Base-by-base conservation (phyloP, 2,113 vertebrate species). In the Pyxicephalus adspersus region DNA sequence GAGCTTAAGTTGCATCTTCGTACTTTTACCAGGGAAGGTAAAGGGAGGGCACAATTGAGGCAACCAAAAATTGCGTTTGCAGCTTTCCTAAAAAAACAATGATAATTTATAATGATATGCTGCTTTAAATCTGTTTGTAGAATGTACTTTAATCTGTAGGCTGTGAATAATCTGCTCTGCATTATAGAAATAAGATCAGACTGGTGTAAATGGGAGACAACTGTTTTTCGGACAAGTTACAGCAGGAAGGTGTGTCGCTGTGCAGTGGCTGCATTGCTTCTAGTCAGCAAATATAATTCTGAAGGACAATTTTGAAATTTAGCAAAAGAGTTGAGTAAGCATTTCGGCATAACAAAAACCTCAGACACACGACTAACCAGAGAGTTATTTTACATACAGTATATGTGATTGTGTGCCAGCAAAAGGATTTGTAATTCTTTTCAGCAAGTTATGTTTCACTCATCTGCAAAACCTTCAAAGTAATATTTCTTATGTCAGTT, bases 81-180 rank as follows among this genome's bases (percentile, higher is more conserved):
- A 13, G 18, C 18, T 55, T 23, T 55, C 26, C 51, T 5, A 52
- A 18, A 0, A 52, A 72, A 17, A 52, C 66, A 51, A 23, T 52
- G 7, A 25, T 70, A 19, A 52, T 26, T 38, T 45, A 26, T 50
- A 71, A 64, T 5, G 23, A 20, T 66, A 22, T 8, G 38, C 15
- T 17, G 68, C 9, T 22, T 72, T 52, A 51, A 54, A 60, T 38
- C 71, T 23, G 8, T 19, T 54, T 75, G 72, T 34, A 61, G 31
- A 3, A 31, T 54, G 23, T 29, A 28, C 70, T 57, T 26, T 57
- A 57, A 57, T 73, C 70, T 31, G 51, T 25, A 29, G 68, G 68
- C 51, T 29, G 26, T 28, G 45, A 52, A 18, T 5, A 34, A 31
- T 63, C 58, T 26, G 31, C 22, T 18, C 55, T 50, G 57, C 6